Evolutionary conservation across 2,113 vertebrate genomes (phyloP), one percentile per base, ranked within the genome.

Genomic region (Acanthochromis polyacanthus): DNA sequence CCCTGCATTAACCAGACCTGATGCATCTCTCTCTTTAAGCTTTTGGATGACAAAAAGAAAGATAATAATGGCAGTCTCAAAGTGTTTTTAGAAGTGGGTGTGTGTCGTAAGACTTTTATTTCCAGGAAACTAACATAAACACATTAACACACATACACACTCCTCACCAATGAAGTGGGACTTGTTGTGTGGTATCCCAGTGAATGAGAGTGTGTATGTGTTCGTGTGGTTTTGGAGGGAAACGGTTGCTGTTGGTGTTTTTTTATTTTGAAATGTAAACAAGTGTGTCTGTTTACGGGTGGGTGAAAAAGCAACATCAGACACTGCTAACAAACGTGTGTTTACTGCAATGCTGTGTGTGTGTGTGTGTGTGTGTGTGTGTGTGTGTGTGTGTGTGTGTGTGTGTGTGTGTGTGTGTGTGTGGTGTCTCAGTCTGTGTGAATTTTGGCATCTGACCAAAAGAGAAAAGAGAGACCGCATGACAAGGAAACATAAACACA

Each of bases 181-280:
- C 72, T 80, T 79, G 71, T 79, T 81, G 82, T 83, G 71, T 61
- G 78, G 78, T 78, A 71, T 84, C 51, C 25, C 7, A 30, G 46
- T 57, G 55, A 50, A 23, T 46, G 75, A 19, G 46, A 23, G 53
- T 59, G 10, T 68, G 65, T 59, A 48, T 63, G 55, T 32, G 66
- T 75, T 16, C 88, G 83, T 66, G 85, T 66, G 85, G 83, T 81
- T 48, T 75, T 25, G 4, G 46, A 57, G 38, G 82, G 70, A 82
- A 88, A 85, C 16, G 12, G 74, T 67, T 88, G 84, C 86, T 75
- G 87, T 80, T 52, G 55, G 80, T 85, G 88, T 85, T 86, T 87
- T 78, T 92, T 30, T 91, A n/a, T n/a, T 25, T 25, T 3, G 86
- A 93, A 93, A 93, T 16, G 80, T 90, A 92, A 93, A 93, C 86